Base-by-base conservation (phyloP, 2,113 vertebrate genomes). In the Pygoscelis adeliae region DNA sequence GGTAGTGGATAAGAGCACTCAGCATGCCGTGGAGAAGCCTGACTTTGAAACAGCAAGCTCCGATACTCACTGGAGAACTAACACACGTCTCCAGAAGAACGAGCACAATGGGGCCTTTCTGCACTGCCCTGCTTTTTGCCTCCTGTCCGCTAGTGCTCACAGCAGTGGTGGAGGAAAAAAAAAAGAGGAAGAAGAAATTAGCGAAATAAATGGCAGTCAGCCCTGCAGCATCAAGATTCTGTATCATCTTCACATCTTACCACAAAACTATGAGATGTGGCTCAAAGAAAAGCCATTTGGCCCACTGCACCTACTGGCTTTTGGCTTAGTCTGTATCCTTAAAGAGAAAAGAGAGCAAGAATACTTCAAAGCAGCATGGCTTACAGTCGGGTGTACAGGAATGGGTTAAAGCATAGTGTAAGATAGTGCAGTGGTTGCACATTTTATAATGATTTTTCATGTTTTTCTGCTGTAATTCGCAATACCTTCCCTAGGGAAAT, bases 401-500 rank as follows among this genome's bases (percentile, higher is more conserved):
- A 77, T 29, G 77, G 76, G 87, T 94, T 93, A 96, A 97, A 77
- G 66, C 44, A 77, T 13, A 65, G 17, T 30, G 34, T 66, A 73
- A 84, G 22, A 80, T 2, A 82, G 49, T 63, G 62, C 27, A 69
- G 49, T 34, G 17, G 40, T 46, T 89, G 83, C 77, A 92, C 36
- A 58, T 93, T 90, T 80, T 83, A 32, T 78, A 93, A 95, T 32
- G 81, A 76, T 80, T 94, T 82, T 94, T 83, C 81, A 52, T 26
- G 9, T 17, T 91, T 92, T 91, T 82, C 89, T 94, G 73, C 81
- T 95, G 82, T 72, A 71, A 76, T 73, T 83, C 4, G 4, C 65
- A 63, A 46, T 47, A 30, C 11, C 30, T 91, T 96, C 93, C 66
- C 84, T 29, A 55, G 87, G 87, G 95, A 95, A 97, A 96, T 95